Evolutionary conservation across 1,140 invertebrate genomes (phyloP).

Genomic region (Temnothorax longispinosus): DNA sequence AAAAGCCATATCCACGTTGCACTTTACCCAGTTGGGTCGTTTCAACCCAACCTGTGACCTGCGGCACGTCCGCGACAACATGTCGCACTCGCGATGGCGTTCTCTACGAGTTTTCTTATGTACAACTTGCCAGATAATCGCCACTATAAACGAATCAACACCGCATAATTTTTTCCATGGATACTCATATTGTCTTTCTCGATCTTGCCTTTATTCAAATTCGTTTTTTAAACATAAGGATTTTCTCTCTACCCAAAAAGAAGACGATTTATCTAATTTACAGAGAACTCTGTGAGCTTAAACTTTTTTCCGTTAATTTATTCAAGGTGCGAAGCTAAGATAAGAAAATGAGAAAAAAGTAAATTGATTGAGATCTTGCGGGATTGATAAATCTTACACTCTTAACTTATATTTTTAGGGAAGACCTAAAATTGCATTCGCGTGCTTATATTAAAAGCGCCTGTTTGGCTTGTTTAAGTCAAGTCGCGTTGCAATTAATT

Average conservation of each 20-base stretch:
- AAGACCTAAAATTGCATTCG: not conserved
- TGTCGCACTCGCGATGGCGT: slow-evolving; percentile 11
- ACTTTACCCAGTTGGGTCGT: slow-evolving; percentile 37
- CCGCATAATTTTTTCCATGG: slow-evolving; percentile 12
- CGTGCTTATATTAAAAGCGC: not conserved
- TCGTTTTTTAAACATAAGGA: not conserved
- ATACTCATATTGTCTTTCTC: not conserved
- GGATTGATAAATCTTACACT: not conserved
- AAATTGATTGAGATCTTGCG: not conserved
- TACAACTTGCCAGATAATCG: slow-evolving; percentile 24
- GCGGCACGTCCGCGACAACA: slow-evolving; percentile 1
- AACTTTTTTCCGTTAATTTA: not conserved
- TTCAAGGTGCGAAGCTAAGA: not conserved
- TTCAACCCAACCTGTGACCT: slow-evolving; percentile 15
- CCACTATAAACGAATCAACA: slow-evolving; percentile 43
- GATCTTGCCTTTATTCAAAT: not conserved
- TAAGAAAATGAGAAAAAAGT: not conserved
- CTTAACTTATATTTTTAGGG: not conserved
- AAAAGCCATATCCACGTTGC: slow-evolving; percentile 69
- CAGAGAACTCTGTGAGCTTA: not conserved
- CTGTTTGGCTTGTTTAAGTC: not conserved
- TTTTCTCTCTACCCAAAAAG: not conserved
- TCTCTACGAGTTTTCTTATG: slow-evolving; percentile 12
- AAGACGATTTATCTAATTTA: not conserved
- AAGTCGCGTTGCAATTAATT: slow-evolving; percentile 45